These are phyloP conservation scores for Platyscapa corneri DNA, from an alignment of 1,140 invertebrate species.

Conservation along the genomic window DNA sequence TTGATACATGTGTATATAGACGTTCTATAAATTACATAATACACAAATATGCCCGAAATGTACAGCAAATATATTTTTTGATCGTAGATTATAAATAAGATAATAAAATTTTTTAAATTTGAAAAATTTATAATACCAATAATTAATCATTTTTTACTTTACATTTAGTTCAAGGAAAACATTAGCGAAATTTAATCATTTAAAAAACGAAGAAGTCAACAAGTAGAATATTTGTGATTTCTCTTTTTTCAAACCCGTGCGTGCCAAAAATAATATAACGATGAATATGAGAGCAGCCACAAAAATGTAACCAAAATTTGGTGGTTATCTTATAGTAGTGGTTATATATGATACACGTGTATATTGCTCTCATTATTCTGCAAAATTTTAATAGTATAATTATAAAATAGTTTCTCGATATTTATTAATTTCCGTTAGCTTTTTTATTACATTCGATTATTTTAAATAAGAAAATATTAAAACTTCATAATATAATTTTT, in stretches of 20 bases:
- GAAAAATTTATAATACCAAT: no score
- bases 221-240: conserved; percentile 40
- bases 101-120: no score
- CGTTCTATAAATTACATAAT: no score
- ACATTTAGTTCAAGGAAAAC: background rate
- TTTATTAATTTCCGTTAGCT: background rate
- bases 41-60: no score
- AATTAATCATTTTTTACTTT: no score
- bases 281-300: conserved; percentile 1
- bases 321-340: conserved; percentile 1
- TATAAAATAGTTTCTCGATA: background rate
- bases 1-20: no score
- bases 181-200: conserved; percentile 37
- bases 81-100: no score
- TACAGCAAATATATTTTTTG: no score
- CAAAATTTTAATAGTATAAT: conserved; percentile 5
- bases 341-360: background rate
- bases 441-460: background rate
- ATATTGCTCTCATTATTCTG: background rate
- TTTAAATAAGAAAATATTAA: background rate
- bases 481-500: no score
- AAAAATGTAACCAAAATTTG: conserved; percentile 40
- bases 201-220: conserved; percentile 34
- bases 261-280: background rate
- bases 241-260: conserved; percentile 23